Base-by-base conservation (phyloP, 2,113 vertebrate species). In the Sciurus niger region DNA sequence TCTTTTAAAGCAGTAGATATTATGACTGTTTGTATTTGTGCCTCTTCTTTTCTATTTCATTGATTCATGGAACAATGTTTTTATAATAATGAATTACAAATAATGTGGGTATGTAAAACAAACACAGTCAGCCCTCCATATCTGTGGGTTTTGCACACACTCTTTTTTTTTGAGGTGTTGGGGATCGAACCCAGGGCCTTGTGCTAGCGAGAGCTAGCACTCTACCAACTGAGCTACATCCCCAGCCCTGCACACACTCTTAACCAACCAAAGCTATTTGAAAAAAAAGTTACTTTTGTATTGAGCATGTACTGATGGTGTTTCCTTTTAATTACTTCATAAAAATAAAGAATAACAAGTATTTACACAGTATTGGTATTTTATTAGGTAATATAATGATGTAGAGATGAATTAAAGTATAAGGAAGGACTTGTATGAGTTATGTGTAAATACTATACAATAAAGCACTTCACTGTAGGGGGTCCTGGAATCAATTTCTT, bases 1-100 rank as follows among this genome's bases (percentile, higher is more conserved):
- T 73, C 7, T 77, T 17, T 74, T 80, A 77, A 0, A 2, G 5
- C 1, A 37, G 4, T 0, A 37, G 2, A 48, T 2, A 14, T 3
- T 18, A 46, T 77, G 82, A 63, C 17, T 77, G 7, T 65, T 90
- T 77, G 73, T 73, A 10, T 83, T 53, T 83, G 5, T 83, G 2
- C 1, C 11, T 43, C 1, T 43, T 86, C n/a, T 70, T 72, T 76
- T 12, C 5, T 65, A 16, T 74, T 92, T 28, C 12, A 48, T 40
- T 28, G 6, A 25, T 4, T 70, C 6, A 28, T 16, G 32, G 24
- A 24, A 22, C 6, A 22, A 28, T 48, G 10, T 6, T 34, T 82
- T 85, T 96, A 94, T 40, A 82, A 53, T 63, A 74, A 6, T n/a
- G 2, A 4, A 17, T 72, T 85, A 46, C 10, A 82, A 53, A 70